These are phyloP conservation scores for Deroplatys truncata DNA, from an alignment of 2,888 invertebrate genomes.

Conservation along the genomic window DNA sequence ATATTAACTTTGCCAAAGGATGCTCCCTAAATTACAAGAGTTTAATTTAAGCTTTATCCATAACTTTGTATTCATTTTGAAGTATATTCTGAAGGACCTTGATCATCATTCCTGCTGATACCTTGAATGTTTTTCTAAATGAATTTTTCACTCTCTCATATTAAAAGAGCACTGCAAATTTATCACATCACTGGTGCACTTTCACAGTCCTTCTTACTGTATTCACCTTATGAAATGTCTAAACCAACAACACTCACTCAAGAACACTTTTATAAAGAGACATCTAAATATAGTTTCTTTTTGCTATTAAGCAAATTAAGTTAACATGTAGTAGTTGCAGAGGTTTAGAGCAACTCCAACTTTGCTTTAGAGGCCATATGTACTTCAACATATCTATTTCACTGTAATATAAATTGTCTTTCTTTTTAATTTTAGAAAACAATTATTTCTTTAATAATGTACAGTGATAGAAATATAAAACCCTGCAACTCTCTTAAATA, in stretches of 20 bases:
- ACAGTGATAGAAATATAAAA: background rate
- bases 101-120: background rate
- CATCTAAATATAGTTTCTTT: too few relatives aligned
- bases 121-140: background rate
- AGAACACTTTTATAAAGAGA: background rate
- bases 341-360: background rate
- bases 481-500: background rate
- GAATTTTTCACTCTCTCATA: background rate
- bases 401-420: background rate
- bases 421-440: background rate
- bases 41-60: background rate
- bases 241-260: background rate
- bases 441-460: background rate
- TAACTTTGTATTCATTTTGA: background rate
- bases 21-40: background rate
- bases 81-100: background rate
- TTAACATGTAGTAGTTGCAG: background rate
- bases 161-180: background rate
- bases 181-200: background rate
- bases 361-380: background rate
- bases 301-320: too few relatives aligned
- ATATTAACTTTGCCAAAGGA: background rate
- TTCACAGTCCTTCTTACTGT: background rate
- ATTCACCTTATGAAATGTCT: background rate
- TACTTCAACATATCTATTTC: background rate